These are phyloP conservation scores for Anneissia japonica DNA, from an alignment of 35 echinoderm and acorn worm genomes.

Conservation along the genomic window DNA sequence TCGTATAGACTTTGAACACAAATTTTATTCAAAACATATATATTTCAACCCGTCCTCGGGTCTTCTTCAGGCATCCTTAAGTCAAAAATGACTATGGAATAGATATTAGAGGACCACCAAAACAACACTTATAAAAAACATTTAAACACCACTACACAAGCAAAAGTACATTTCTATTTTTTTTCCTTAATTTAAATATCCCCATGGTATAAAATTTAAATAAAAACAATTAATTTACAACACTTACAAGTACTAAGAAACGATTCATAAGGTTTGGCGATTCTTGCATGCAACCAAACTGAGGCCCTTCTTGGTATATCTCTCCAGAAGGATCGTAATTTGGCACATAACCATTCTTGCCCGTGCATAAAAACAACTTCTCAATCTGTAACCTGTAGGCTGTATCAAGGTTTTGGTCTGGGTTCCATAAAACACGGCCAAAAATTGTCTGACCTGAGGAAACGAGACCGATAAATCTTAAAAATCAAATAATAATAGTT, in stretches of 20 bases:
- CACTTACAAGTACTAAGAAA: slow-evolving; percentile 82
- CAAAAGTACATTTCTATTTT: too few species aligned
- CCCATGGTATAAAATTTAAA: too few species aligned
- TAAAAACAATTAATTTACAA: not conserved
- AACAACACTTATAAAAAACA: too few species aligned
- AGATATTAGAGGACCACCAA: too few species aligned
- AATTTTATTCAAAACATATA: too few species aligned
- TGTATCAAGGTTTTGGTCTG: slow-evolving; percentile 79
- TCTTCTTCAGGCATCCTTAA: too few species aligned
- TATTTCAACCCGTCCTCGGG: too few species aligned
- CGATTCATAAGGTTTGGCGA: slow-evolving; percentile 63
- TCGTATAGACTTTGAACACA: too few species aligned
- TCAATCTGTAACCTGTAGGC: slow-evolving; percentile 87
- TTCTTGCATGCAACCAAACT: slow-evolving; percentile 95
- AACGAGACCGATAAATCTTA: not conserved
- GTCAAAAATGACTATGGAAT: too few species aligned
- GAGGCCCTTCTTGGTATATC: slow-evolving; percentile 75
- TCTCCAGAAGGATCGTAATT: slow-evolving; percentile 82
- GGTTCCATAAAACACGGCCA: slow-evolving; percentile 91
- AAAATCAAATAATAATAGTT: too few species aligned
- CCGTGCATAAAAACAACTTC: slow-evolving; percentile 91
- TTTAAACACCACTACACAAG: too few species aligned
- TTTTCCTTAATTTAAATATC: too few species aligned
- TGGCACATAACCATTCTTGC: slow-evolving; percentile 70
- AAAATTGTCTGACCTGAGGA: slow-evolving; percentile 85